Evolutionary conservation across 2,113 vertebrate genomes (phyloP).

Genomic region (Cavia porcellus): DNA sequence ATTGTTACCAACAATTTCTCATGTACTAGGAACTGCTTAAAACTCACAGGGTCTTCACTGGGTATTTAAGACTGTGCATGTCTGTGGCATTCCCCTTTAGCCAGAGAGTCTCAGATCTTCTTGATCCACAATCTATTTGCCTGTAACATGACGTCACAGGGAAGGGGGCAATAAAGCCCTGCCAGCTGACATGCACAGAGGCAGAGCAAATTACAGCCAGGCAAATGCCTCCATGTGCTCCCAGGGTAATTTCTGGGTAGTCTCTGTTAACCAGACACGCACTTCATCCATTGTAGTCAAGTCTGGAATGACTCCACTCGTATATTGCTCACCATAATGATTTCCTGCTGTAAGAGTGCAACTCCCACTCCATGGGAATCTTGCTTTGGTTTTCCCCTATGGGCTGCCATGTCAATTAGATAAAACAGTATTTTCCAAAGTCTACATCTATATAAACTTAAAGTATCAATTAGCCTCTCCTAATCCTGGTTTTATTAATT

Average conservation of each 20-base stretch:
- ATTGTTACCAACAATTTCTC: conserved; percentile 59
- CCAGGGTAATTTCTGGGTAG: conserved; percentile 46
- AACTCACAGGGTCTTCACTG: conserved; percentile 51
- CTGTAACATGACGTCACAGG: conserved; percentile 54
- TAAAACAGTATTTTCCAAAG: conserved; percentile 43
- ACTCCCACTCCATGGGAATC: background rate
- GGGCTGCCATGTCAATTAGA: background rate
- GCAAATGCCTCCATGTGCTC: background rate
- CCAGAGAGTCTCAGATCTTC: conserved; percentile 54
- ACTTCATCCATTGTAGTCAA: conserved; percentile 63
- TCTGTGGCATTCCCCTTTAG: conserved; percentile 62
- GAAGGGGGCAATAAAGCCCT: conserved; percentile 5
- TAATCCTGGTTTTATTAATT: background rate
- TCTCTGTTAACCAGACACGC: conserved; percentile 63
- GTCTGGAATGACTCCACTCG: conserved; percentile 48
- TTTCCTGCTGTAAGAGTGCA: conserved; percentile 60
- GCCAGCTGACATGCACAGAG: conserved; percentile 38
- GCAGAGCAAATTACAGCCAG: conserved; percentile 11
- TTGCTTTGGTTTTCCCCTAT: conserved; percentile 13
- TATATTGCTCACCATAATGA: conserved; percentile 64
- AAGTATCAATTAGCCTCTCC: background rate
- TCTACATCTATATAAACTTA: background rate
- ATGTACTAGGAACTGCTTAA: conserved; percentile 28
- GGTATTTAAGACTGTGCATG: background rate
- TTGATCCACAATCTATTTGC: conserved; percentile 33